Base-by-base conservation (phyloP, 2,888 invertebrate species). In the Cetonia aurata region DNA sequence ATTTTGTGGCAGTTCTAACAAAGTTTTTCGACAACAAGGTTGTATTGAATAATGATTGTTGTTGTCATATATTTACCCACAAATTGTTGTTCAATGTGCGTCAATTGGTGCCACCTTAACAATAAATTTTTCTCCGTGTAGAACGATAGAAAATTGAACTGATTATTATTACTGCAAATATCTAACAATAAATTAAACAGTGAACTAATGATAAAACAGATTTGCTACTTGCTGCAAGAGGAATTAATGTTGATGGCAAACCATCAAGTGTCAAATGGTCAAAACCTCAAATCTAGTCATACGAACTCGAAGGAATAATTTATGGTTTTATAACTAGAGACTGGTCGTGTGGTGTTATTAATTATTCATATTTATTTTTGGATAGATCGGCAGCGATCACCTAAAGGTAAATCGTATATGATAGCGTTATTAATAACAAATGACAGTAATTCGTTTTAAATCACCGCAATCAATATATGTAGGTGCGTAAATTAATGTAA, bases 311-410 rank as follows among this genome's bases (percentile, higher is more conserved):
- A 60, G 25, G 60, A 46, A 60, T 60, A 60, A 60, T 60, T 60
- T 60, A 60, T 60, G 31, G 41, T 53, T 46, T 19, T 65, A 65
- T 42, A 65, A 65, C 50, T 48, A 15, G 65, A 52, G 66, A 19
- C 41, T 37, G 52, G 33, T 42, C 67, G 55, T 37, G 55, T 17
- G 19, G 67, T 13, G 67, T 25, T 60, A 67, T 67, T 67, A 67
- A 67, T 67, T 67, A 67, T 67, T 67, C 67, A 55, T 67, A 56
- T 67, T 55, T 67, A 67, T 67, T 67, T 67, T 67, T 67, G 67
- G 67, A n/a, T 67, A 67, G 55, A 53, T 67, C 67, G 55, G 53
- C 67, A 67, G 42, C 44, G 67, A 31, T 46, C 31, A 46, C 48
- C 46, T 46, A 60, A 60, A 46, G 60, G 46, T 48, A 60, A 60